These are phyloP conservation scores for Chironomus tepperi DNA, from an alignment of 1,140 invertebrate genomes.

Conservation along the genomic window DNA sequence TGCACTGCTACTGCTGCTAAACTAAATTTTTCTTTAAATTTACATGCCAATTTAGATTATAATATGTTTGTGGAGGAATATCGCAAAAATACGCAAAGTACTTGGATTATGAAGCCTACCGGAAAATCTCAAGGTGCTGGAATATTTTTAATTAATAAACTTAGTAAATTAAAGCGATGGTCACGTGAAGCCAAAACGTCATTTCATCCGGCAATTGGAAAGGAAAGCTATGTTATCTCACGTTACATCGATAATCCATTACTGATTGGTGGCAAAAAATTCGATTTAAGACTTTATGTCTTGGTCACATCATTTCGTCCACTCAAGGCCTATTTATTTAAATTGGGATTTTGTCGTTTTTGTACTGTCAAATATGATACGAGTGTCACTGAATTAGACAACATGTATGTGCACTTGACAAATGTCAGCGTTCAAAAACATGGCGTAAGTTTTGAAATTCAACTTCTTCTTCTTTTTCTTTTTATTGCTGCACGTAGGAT, in stretches of 20 bases:
- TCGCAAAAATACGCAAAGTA: constrained; percentile 78
- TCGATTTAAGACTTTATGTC: constrained; percentile 76
- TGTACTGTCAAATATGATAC: constrained; percentile 75
- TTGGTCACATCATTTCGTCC: constrained; percentile 74
- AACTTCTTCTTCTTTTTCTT: no score
- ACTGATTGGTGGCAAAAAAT: constrained; percentile 80
- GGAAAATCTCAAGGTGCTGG: constrained; percentile 83
- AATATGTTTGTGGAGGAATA: constrained; percentile 96
- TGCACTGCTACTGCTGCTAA: background rate
- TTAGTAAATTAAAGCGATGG: constrained; percentile 82
- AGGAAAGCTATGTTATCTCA: constrained; percentile 87
- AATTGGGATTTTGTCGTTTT: constrained; percentile 71
- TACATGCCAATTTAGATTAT: constrained; percentile 52
- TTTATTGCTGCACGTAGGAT: no score
- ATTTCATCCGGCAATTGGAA: constrained; percentile 69
- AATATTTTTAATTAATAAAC: constrained; percentile 81
- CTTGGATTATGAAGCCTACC: constrained; percentile 97
- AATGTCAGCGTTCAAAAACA: constrained; percentile 80
- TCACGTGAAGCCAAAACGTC: constrained; percentile 71
- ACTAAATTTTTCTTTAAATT: constrained; percentile 22
- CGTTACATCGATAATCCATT: constrained; percentile 79
- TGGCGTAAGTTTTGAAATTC: constrained; percentile 49
- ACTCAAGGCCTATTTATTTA: constrained; percentile 72
- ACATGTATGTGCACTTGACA: constrained; percentile 82
- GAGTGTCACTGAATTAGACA: constrained; percentile 67